A percentile compares a stretch with the other conserved stretches of the same genome.
Conservation (phyloP, 2,888 invertebrate species). For the Drosophila kanekoi region DNA sequence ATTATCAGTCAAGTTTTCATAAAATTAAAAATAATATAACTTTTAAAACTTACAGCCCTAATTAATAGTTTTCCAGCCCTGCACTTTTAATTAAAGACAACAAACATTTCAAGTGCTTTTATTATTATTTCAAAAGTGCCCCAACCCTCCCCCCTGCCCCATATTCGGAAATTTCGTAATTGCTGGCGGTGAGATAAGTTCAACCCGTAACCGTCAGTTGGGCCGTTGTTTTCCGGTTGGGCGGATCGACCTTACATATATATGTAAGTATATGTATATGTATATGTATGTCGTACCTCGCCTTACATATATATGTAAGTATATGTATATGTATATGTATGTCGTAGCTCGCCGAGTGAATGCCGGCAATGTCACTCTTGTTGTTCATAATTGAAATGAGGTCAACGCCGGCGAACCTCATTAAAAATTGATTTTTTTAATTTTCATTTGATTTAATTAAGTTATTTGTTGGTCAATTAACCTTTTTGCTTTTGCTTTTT, state of each 20-base stretch:
- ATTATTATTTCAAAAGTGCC: slow-evolving; percentile 1
- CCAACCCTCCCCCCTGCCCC: no score
- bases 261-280: background rate
- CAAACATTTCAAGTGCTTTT: slow-evolving; percentile 16
- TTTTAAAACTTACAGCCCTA: background rate
- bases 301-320: no score
- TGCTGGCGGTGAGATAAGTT: background rate
- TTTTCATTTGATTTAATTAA: slow-evolving; percentile 80
- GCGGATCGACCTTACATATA: slow-evolving; percentile 31
- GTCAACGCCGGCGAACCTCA: slow-evolving; percentile 71
- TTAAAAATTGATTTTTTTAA: slow-evolving; percentile 75
- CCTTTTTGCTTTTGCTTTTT: no score
- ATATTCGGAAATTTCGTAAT: background rate
- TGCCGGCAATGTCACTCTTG: slow-evolving; percentile 38
- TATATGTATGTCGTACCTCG: no score
- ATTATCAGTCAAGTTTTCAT: background rate
- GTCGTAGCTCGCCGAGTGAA: slow-evolving; percentile 3
- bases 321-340: no score
- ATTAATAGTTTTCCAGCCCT: slow-evolving; percentile 8
- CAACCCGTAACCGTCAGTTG: slow-evolving; percentile 19
- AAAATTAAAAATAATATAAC: background rate
- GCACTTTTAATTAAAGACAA: slow-evolving; percentile 7
- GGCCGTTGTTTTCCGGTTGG: slow-evolving; percentile 33
- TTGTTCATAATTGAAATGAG: slow-evolving; percentile 68
- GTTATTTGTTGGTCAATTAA: slow-evolving; percentile 80